phyloP scores from a whole-genome alignment of 2,888 invertebrate species.

The Drosophila ezoana region DNA sequence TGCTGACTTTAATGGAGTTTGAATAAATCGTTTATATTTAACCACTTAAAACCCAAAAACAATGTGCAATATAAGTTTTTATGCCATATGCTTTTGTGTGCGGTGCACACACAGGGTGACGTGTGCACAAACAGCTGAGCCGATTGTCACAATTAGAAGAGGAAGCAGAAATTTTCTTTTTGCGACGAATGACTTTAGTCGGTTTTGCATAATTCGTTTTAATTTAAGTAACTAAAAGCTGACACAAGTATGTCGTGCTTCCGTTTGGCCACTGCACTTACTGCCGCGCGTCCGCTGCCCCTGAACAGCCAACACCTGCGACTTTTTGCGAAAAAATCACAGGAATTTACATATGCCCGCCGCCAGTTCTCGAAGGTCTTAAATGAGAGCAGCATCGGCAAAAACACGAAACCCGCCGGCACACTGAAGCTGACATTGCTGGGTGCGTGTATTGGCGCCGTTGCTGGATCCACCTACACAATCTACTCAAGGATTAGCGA shows the following conservation, averaged over 20 bases:
- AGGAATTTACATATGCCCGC: slow-evolving; percentile 23
- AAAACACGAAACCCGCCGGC: slow-evolving; percentile 55
- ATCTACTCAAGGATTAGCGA: slow-evolving; percentile 76
- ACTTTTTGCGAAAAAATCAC: slow-evolving; percentile 18
- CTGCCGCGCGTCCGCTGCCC: slow-evolving; percentile 15
- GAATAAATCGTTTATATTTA: too few relatives aligned
- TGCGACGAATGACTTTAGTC: slow-evolving; percentile 17
- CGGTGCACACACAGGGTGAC: slow-evolving; percentile 12
- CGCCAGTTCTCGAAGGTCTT: slow-evolving; percentile 41
- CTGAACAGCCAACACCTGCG: slow-evolving; percentile 29
- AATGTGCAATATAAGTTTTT: too few relatives aligned
- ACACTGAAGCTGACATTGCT: slow-evolving; percentile 86
- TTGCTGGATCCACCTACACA: slow-evolving; percentile 86
- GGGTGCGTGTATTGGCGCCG: slow-evolving; percentile 87
- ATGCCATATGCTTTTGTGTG: not conserved
- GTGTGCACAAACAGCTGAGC: slow-evolving; percentile 15
- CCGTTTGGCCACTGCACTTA: slow-evolving; percentile 55
- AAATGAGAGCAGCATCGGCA: slow-evolving; percentile 16
- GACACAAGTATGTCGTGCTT: slow-evolving; percentile 68
- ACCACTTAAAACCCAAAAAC: too few relatives aligned
- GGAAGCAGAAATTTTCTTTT: slow-evolving; percentile 26
- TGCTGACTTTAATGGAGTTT: too few relatives aligned
- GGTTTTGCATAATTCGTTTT: slow-evolving; percentile 68
- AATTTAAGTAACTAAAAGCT: slow-evolving; percentile 30
- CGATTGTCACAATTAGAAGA: slow-evolving; percentile 3